These are phyloP conservation scores for Pangasius djambal DNA, from an alignment of 2,797 vertebrate species.

Conservation along the genomic window DNA sequence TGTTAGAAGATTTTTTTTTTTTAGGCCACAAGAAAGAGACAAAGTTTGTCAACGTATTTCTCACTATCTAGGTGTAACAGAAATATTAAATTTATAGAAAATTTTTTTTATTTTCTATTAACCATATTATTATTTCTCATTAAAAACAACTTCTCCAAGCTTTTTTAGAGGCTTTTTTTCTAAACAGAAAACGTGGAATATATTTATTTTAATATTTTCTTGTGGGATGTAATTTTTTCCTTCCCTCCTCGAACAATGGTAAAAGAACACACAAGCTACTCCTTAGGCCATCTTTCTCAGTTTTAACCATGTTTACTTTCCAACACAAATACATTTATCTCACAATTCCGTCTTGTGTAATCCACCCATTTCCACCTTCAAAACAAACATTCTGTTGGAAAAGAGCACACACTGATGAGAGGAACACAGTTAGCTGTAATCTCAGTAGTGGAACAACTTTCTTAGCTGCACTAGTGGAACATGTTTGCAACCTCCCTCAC, in stretches of 20 bases:
- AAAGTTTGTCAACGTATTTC: not conserved
- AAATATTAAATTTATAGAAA: not conserved
- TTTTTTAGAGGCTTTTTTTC: not conserved
- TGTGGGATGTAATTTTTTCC: not conserved
- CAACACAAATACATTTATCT: constrained; percentile 52
- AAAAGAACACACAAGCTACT: not conserved
- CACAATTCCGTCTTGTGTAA: constrained; percentile 35
- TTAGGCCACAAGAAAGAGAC: not conserved
- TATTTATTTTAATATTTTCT: no score
- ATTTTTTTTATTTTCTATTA: not conserved
- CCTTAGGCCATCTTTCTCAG: not conserved
- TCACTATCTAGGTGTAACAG: not conserved
- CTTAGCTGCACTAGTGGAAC: not conserved
- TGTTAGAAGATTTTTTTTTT: not conserved
- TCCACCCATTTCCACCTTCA: constrained; percentile 17
- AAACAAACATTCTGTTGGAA: not conserved
- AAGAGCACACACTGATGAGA: not conserved
- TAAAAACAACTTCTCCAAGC: not conserved
- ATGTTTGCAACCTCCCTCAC: not conserved
- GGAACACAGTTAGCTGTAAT: not conserved
- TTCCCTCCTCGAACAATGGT: not conserved
- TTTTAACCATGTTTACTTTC: constrained; percentile 39
- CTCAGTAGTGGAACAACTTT: not conserved
- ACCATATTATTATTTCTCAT: not conserved
- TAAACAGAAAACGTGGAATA: not conserved